Evolutionary conservation across 2,797 vertebrate genomes (phyloP).

Genomic region (Onychomys leucogaster): DNA sequence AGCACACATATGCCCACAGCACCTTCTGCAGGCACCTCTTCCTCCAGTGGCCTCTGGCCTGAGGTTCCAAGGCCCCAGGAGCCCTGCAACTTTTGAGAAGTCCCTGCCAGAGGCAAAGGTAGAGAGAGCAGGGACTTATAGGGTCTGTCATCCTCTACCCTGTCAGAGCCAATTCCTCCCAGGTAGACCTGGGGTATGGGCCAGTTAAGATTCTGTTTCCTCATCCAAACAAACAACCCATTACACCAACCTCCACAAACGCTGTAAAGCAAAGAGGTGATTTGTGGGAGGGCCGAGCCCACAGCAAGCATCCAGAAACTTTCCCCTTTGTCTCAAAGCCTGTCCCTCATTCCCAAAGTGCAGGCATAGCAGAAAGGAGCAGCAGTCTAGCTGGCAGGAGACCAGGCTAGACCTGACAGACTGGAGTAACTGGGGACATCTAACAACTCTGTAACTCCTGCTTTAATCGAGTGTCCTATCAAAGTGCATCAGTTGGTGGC

Average conservation of each 20-base stretch:
- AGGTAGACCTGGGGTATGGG: neutral
- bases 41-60: neutral
- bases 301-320: neutral
- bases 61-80: neutral
- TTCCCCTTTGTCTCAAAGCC: neutral
- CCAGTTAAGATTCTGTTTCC: neutral
- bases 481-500: neutral
- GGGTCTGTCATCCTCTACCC: neutral
- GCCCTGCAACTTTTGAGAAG: neutral
- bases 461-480: slow-evolving; percentile 43
- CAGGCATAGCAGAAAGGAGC: neutral
- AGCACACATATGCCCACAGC: neutral
- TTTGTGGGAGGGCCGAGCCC: rapidly evolving
- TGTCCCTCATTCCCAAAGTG: neutral
- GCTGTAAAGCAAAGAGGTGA: neutral
- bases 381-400: neutral
- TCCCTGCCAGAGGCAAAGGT: neutral
- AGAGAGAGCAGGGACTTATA: too few species aligned
- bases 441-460: neutral
- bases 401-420: neutral
- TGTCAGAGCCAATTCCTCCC: neutral
- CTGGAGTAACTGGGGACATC: neutral
- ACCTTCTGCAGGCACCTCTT: neutral
- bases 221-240: neutral
- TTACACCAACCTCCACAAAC: neutral